Percentiles rank a stretch among this genome's conserved stretches.
phyloP scores from a whole-genome alignment of 2,888 invertebrate genomes.

The Chaitophorus viminalis region DNA sequence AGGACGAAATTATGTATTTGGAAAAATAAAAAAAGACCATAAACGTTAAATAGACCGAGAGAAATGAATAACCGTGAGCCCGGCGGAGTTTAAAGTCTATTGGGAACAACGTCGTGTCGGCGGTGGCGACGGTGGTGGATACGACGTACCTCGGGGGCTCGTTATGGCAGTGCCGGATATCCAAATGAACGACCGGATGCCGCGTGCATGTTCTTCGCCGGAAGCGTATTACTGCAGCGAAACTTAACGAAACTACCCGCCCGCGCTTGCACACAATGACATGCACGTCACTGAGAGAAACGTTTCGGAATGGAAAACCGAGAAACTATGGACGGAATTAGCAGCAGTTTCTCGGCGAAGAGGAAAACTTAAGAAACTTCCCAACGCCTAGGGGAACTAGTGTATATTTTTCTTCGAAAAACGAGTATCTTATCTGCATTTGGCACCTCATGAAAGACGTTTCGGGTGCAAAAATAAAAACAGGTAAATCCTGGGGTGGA shows the following conservation, averaged over 20 bases:
- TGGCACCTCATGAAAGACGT: conserved; percentile 19
- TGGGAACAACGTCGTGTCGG: conserved; percentile 3
- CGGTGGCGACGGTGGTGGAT: background rate
- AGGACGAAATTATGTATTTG: background rate
- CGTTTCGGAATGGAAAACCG: conserved; percentile 58
- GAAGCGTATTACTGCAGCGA: conserved; percentile 50
- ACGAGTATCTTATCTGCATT: conserved; percentile 46
- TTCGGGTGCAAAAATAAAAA: conserved; percentile 27
- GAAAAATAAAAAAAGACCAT: background rate
- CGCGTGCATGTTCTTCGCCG: conserved; percentile 60
- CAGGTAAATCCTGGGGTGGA: conserved; percentile 8
- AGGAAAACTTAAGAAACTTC: conserved; percentile 54
- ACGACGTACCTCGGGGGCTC: conserved; percentile 49
- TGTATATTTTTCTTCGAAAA: conserved; percentile 42
- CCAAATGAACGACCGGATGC: conserved; percentile 62
- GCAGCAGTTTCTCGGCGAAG: conserved; percentile 27
- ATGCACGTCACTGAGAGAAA: conserved; percentile 59
- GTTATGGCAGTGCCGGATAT: conserved; percentile 57
- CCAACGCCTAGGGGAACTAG: conserved; percentile 44
- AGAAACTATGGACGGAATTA: conserved; percentile 47
- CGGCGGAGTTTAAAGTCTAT: conserved; percentile 11
- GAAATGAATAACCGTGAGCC: background rate
- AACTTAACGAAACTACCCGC: conserved; percentile 57
- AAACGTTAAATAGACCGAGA: background rate
- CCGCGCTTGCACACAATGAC: conserved; percentile 34